Base-by-base conservation (phyloP, 2,888 invertebrate species). In the Hoplodrina ambigua region DNA sequence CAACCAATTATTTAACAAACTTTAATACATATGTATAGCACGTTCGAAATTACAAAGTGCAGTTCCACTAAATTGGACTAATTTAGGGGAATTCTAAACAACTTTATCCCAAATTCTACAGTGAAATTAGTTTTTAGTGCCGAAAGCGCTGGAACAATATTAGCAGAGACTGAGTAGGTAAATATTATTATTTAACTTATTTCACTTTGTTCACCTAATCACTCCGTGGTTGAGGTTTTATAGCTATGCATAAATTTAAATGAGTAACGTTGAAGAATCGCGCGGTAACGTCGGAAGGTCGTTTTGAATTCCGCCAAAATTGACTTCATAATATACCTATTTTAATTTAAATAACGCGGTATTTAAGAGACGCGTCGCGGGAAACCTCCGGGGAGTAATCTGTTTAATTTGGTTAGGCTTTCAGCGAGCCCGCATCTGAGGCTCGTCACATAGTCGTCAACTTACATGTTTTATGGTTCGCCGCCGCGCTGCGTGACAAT, bases 271-370 rank as follows among this genome's bases (percentile, higher is more conserved):
- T 70, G 78, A 85, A 86, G 80, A 85, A 83, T 81, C 72, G 67
- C 71, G 82, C 61, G 58, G 80, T 78, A 69, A 76, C 80, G 83
- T 83, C 70, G 72, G 72, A 66, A 81, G 81, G 81, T 77, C 80
- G 81, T 86, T 86, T 82, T 84, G 79, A 84, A 86, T 88, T 79
- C 77, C 78, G 80, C 71, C 79, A 78, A 82, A 88, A 88, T 88
- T 87, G 84, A 88, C 89, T 89, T 87, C 85, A 86, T 89, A 88
- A 88, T 88, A 83, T 87, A 86, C 81, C 78, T 85, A 88, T 89
- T 89, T 88, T 88, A 87, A 91, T 91, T 89, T 91, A 87, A 91
- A 90, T 91, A 90, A 89, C 87, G 86, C 81, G 82, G 85, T 87
- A 85, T 88, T 89, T 87, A 87, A 83, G 70, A 80, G 84, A 77